Conservation (phyloP, 2,888 invertebrate species). For the Drosophila birchii region DNA sequence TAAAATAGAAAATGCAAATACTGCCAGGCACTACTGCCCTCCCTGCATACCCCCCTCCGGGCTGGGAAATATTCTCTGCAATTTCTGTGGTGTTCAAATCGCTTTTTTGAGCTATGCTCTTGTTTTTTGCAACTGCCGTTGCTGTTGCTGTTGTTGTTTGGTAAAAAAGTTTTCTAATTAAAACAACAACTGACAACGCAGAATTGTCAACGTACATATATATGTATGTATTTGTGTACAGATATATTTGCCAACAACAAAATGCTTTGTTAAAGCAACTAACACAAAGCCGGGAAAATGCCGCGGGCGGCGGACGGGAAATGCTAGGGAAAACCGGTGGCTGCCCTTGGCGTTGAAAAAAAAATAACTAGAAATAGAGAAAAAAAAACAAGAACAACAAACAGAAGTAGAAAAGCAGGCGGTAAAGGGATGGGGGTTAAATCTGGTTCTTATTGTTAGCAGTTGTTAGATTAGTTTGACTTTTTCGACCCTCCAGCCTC, state of each 20-base stretch:
- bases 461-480: slow-evolving; percentile 80
- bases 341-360: slow-evolving; percentile 56
- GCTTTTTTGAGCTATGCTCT: slow-evolving; percentile 72
- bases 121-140: slow-evolving; percentile 19
- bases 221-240: slow-evolving; percentile 18
- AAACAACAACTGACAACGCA: slow-evolving; percentile 80
- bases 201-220: slow-evolving; percentile 74
- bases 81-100: slow-evolving; percentile 73
- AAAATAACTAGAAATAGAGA: too few relatives aligned
- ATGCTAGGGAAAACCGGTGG: slow-evolving; percentile 9
- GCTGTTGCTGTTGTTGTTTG: slow-evolving; percentile 69
- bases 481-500: slow-evolving; percentile 52
- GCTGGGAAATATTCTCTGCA: slow-evolving; percentile 59
- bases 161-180: slow-evolving; percentile 80
- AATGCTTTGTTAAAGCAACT: slow-evolving; percentile 75
- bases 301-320: slow-evolving; percentile 3
- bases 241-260: slow-evolving; percentile 71
- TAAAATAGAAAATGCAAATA: slow-evolving; percentile 78
- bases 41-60: background rate
- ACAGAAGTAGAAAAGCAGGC: background rate
- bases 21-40: slow-evolving; percentile 15
- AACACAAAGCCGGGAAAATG: slow-evolving; percentile 45
- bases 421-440: background rate
- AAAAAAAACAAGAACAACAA: slow-evolving; percentile 2
- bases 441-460: slow-evolving; percentile 66